phyloP scores from a whole-genome alignment of 1,140 invertebrate species.

The Parapsyche elsis region DNA sequence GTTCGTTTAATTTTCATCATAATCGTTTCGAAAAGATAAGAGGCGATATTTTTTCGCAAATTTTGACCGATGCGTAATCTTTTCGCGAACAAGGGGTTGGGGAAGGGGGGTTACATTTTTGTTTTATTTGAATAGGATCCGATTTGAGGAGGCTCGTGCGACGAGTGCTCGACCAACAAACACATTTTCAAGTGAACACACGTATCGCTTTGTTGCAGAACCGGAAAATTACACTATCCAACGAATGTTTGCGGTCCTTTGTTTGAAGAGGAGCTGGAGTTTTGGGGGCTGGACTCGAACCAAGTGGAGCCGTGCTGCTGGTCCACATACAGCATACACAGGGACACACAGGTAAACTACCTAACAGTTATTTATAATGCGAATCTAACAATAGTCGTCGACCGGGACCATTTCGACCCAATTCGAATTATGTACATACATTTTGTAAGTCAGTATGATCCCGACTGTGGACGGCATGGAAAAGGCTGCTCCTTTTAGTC shows the following conservation, averaged over 20 bases:
- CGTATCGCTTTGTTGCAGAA: conserved; percentile 60
- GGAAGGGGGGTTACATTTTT: not conserved
- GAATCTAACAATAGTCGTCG: no score
- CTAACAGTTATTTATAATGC: not conserved
- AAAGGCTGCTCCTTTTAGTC: no score
- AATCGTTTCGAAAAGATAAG: no score
- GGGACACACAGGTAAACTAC: conserved; percentile 79
- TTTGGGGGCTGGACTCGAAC: conserved; percentile 83
- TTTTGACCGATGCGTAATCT: not conserved
- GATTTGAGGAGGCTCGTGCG: not conserved
- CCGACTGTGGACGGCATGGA: no score
- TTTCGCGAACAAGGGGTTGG: not conserved
- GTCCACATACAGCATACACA: conserved; percentile 93
- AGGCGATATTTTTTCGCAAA: no score
- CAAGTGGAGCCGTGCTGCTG: conserved; percentile 92
- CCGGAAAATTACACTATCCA: conserved; percentile 86
- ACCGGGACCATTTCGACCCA: no score
- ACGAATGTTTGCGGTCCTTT: conserved; percentile 87
- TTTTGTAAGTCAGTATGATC: no score
- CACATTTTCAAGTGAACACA: not conserved
- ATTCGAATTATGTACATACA: no score
- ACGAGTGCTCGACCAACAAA: not conserved
- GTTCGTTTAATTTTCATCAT: no score
- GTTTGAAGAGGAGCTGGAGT: conserved; percentile 86
- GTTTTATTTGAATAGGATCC: conserved; percentile 17